Conservation (phyloP, 2,113 vertebrate species). For the Lathamus discolor region DNA sequence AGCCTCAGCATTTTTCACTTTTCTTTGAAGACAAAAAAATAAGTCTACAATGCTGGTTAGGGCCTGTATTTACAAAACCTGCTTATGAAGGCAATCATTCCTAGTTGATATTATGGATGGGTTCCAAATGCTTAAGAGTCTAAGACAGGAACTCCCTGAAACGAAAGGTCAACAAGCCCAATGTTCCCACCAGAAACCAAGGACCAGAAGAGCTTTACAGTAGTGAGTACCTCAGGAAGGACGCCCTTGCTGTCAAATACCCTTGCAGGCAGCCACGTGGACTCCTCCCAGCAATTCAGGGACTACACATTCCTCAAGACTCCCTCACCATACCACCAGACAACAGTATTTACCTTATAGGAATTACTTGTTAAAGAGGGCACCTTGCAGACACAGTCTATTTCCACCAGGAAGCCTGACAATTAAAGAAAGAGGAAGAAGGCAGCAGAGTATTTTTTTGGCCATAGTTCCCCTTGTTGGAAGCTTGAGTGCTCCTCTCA, state of each 20-base stretch:
- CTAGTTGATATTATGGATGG: neutral
- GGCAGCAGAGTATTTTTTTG: rapidly evolving
- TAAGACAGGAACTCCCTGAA: neutral
- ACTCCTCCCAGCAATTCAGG: neutral
- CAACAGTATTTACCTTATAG: neutral
- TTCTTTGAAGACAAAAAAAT: neutral
- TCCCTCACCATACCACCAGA: neutral
- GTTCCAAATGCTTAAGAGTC: neutral
- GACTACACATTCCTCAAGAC: neutral
- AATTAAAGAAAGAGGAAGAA: neutral
- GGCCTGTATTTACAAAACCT: neutral
- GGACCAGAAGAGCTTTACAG: neutral
- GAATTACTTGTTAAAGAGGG: neutral
- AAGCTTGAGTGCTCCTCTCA: neutral
- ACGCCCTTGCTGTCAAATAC: neutral
- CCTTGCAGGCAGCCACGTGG: neutral
- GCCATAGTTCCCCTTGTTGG: neutral
- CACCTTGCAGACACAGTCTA: neutral
- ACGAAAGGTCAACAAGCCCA: neutral
- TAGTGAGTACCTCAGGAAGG: neutral
- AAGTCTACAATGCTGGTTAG: neutral
- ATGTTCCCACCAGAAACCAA: neutral
- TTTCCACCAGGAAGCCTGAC: neutral
- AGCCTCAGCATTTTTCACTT: neutral
- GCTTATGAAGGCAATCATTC: neutral